Evolutionary conservation across 2,113 vertebrate species (phyloP).

Genomic region (Nasalis larvatus): DNA sequence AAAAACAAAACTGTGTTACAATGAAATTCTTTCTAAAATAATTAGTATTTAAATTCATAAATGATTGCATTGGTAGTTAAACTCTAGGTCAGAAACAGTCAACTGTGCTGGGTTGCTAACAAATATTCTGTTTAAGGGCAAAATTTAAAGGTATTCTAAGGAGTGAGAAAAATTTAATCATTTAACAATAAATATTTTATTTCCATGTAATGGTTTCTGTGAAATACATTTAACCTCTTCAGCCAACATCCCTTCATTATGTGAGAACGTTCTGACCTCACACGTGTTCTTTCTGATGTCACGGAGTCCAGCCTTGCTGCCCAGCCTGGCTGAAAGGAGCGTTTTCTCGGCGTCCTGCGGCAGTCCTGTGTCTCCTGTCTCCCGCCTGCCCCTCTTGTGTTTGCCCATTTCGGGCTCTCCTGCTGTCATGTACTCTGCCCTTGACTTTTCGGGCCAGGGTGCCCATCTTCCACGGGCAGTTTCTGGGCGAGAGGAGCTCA

Average conservation of each 20-base stretch:
- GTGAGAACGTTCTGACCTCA: neutral
- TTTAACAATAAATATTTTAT: neutral
- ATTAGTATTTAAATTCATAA: neutral
- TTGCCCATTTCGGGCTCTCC: no score
- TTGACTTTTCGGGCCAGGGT: no score
- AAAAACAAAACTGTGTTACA: neutral
- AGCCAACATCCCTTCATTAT: neutral
- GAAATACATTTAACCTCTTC: no score
- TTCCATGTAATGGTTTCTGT: neutral
- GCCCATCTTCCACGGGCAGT: neutral
- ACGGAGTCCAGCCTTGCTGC: neutral
- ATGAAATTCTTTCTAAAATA: neutral
- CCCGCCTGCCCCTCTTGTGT: neutral
- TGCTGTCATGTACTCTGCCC: neutral
- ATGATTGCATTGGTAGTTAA: no score
- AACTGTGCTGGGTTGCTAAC: neutral
- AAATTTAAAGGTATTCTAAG: neutral
- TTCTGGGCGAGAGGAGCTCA: neutral
- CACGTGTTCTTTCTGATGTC: no score
- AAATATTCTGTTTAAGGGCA: neutral
- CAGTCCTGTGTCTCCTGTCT: neutral
- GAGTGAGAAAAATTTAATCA: neutral
- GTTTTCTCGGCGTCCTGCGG: rapidly evolving
- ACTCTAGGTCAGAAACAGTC: neutral
- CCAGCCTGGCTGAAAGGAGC: rapidly evolving